Percentiles rank a stretch among this genome's conserved stretches.
These are phyloP conservation scores for Prosapia bicincta DNA, from an alignment of 2,888 invertebrate genomes.

Conservation along the genomic window DNA sequence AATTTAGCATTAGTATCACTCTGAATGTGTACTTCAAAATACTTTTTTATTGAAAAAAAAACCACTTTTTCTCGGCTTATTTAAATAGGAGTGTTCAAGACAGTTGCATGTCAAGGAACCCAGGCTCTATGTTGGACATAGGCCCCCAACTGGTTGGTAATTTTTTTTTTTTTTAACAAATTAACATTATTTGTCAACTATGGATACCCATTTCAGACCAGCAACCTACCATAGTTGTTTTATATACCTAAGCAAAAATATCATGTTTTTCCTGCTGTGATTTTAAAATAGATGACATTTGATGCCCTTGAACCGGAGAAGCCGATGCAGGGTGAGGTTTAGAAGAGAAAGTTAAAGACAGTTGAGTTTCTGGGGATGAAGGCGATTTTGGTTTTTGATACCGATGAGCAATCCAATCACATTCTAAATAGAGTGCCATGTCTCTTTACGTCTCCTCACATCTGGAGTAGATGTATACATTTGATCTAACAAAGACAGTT, in stretches of 20 bases:
- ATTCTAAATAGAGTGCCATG: conserved; percentile 73
- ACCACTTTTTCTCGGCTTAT: too few species aligned
- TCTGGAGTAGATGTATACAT: conserved; percentile 80
- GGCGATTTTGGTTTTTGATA: conserved; percentile 65
- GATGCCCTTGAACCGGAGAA: conserved; percentile 49
- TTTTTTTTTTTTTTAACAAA: too few species aligned
- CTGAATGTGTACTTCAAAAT: too few species aligned
- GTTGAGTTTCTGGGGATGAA: conserved; percentile 53
- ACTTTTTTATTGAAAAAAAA: too few species aligned
- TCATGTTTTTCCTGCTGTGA: conserved; percentile 31
- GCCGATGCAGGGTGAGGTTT: conserved; percentile 38
- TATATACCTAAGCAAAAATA: conserved; percentile 56
- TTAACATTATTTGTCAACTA: too few species aligned
- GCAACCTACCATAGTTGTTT: too few species aligned
- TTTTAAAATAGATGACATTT: conserved; percentile 46
- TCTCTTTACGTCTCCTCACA: conserved; percentile 70
- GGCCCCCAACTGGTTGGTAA: too few species aligned
- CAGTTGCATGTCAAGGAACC: too few species aligned
- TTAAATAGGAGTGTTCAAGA: too few species aligned
- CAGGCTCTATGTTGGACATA: too few species aligned
- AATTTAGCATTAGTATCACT: too few species aligned
- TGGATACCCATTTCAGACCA: too few species aligned
- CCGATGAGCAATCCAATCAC: conserved; percentile 76
- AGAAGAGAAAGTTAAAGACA: conserved; percentile 53
- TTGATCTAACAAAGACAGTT: conserved; percentile 66